Evolutionary conservation across 2,113 vertebrate species (phyloP).

Genomic region (Ploceus nigricollis): DNA sequence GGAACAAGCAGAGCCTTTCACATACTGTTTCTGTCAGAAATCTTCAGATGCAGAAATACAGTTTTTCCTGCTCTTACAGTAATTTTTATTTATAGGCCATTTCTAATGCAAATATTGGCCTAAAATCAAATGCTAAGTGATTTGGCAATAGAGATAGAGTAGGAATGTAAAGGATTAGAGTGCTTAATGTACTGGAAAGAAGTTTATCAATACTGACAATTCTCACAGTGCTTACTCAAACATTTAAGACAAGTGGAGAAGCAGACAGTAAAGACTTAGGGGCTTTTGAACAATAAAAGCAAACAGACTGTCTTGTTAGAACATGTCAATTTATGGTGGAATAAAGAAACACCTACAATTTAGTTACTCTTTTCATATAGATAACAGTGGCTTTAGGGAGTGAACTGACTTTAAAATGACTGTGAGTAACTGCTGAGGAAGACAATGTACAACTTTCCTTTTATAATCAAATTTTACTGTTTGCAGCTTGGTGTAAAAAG

Average conservation of each 20-base stretch:
- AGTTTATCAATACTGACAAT: slow-evolving; percentile 77
- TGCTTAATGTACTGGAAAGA: slow-evolving; percentile 72
- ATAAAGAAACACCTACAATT: slow-evolving; percentile 27
- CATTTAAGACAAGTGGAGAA: slow-evolving; percentile 69
- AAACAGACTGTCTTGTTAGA: slow-evolving; percentile 71
- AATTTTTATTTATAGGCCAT: slow-evolving; percentile 27
- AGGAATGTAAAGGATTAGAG: slow-evolving; percentile 74
- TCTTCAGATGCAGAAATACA: neutral
- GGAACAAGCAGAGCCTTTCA: neutral
- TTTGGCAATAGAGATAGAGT: slow-evolving; percentile 35
- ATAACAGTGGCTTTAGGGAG: neutral
- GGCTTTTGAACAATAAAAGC: slow-evolving; percentile 62
- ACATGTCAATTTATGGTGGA: slow-evolving; percentile 68
- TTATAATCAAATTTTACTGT: neutral
- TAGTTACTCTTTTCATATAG: slow-evolving; percentile 39
- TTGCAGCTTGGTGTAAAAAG: neutral
- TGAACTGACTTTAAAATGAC: neutral
- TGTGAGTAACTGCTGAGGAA: neutral
- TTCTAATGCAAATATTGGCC: slow-evolving; percentile 51
- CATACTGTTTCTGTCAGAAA: neutral
- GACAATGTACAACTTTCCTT: neutral
- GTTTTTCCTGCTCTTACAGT: neutral
- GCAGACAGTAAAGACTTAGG: slow-evolving; percentile 53
- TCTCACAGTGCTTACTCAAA: slow-evolving; percentile 77
- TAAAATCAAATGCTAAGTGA: slow-evolving; percentile 20